Evolutionary conservation across 2,113 vertebrate genomes (phyloP).

Genomic region (Rutilus rutilus): DNA sequence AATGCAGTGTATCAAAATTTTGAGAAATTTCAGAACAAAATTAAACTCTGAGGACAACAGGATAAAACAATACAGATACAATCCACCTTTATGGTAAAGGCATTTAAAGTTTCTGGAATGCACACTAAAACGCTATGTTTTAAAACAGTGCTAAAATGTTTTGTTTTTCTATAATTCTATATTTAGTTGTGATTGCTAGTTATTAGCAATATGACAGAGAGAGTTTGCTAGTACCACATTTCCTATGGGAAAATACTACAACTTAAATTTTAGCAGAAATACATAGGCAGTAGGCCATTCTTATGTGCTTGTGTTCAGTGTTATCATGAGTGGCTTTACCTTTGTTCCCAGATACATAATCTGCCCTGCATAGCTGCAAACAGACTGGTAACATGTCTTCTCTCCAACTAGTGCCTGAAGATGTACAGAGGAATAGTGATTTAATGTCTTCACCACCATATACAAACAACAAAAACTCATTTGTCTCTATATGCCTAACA

Average conservation of each 20-base stretch:
- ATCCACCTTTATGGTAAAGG: too few relatives aligned
- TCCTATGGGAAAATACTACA: neutral
- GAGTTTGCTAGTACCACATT: neutral
- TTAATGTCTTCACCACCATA: neutral
- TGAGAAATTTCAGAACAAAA: too few relatives aligned
- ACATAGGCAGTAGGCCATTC: too few relatives aligned
- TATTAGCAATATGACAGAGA: neutral
- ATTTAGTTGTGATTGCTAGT: neutral
- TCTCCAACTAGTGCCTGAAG: conserved; percentile 94
- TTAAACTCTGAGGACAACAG: too few relatives aligned
- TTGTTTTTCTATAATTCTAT: neutral
- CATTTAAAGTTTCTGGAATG: too few relatives aligned
- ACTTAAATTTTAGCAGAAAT: neutral
- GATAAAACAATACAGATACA: too few relatives aligned
- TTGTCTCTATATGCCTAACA: neutral
- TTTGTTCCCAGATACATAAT: conserved; percentile 96
- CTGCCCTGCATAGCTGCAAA: conserved; percentile 91
- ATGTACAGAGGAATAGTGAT: neutral
- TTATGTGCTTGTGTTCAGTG: neutral
- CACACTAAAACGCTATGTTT: too few relatives aligned
- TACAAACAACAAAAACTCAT: neutral
- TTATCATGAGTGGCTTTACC: conserved; percentile 71
- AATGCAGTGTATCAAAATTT: too few relatives aligned
- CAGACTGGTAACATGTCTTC: conserved; percentile 96
- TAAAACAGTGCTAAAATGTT: too few relatives aligned